Evolutionary conservation across 2,888 invertebrate species (phyloP), one percentile per base, ranked within the genome.

Genomic region (Tortricodes alternella): DNA sequence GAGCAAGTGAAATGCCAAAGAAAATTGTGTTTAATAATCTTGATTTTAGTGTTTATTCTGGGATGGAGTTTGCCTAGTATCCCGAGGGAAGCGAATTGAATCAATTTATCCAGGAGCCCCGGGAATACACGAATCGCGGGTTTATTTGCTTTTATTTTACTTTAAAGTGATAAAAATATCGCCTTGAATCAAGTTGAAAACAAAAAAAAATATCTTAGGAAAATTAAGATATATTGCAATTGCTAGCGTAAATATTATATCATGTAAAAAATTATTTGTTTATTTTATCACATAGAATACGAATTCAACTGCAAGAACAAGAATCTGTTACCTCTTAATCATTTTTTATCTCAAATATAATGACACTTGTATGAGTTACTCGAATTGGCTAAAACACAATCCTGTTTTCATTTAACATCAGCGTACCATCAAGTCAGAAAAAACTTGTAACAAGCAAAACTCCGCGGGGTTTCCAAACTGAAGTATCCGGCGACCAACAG

Each of bases 51-150:
- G 53, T 35, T 48, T 48, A 29, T 48, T 41, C 32, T 41, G 1
- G 32, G 15, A 9, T 15, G 35, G 27, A 46, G 38, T 46, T 24
- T 24, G 38, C 34, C 32, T 38, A 24, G 15, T 7, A 27, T 24
- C 18, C 32, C 24, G 15, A 34, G 59, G 50, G 19, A 18, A 50
- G 34, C 11, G 55, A 58, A 46, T 48, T 53, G 43, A 53, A 50
- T 59, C 50, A 55, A 55, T 59, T 49, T 44, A 59, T 34, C 24
- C 34, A 38, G 44, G 19, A 29, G 27, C 39, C 1, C 15, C 3
- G 21, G 44, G 52, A 21, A 44, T 2, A 8, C 15, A 21, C 24
- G 41, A 13, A 9, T 27, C 27, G 9, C 27, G 29, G 32, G 53
- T 46, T 46, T 46, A 39, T 32, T 46, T 38, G 53, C 38, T 46